Base-by-base conservation (phyloP, 1,140 invertebrate genomes). In the Adoxophyes honmai region DNA sequence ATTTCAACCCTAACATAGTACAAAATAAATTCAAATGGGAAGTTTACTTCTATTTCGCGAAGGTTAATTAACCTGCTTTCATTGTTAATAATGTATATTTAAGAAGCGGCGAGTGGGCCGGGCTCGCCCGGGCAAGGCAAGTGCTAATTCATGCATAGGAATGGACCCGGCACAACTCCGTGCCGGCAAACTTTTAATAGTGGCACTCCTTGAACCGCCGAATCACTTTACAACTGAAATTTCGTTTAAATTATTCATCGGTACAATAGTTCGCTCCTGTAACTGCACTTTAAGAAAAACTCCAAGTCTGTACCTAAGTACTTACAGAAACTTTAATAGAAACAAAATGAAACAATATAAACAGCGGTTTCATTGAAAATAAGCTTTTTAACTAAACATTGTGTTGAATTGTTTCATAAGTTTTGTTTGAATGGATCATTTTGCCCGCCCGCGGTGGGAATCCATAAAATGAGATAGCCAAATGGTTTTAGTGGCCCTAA, bases 401-500 rank as follows among this genome's bases (percentile, higher is more conserved):
- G 62, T 52, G 55, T 38, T 38, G 60, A 67, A 73, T 68, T 59
- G 60, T 62, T 63, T 64, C 56, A 70, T 66, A 70, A 66, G 60
- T 70, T 68, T 67, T 66, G 63, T 66, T 64, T 66, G 64, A 58
- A 60, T 36, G 58, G 56, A 44, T 57, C 52, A 62, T 63, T 65
- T 57, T 35, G 64, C 42, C 62, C 62, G 56, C 53, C 35, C 57
- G 64, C 56, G 55, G 69, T 71, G 62, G 65, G 59, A 66, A 66
- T 66, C 66, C 73, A 67, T 75, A 75, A 75, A 75, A 75, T 67
- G 66, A 70, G 73, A 75, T 72, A 67, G 66, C 72, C 66, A 72
- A 75, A 75, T 75, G 65, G 69, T 75, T 74, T 75, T 75, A 75
- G 63, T 72, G 57, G 55, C 62, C 64, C 67, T 75, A 75, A 75